A percentile compares a stretch with the other conserved stretches of the same genome.
Conservation (phyloP, 1,140 invertebrate species). For the Laupala kohalensis region DNA sequence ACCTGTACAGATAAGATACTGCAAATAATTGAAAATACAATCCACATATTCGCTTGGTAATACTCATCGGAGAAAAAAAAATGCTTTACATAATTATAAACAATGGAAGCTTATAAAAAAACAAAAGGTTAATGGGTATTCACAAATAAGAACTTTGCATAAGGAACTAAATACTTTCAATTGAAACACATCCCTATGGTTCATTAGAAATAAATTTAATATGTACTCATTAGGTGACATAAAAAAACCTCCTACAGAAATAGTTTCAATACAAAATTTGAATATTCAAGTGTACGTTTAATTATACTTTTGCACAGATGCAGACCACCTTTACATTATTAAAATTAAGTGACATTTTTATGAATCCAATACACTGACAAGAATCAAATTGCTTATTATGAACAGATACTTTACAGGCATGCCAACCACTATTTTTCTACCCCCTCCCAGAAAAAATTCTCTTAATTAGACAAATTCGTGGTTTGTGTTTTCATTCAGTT, state of each 20-base stretch:
- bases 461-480: slow-evolving; percentile 1
- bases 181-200: slow-evolving; percentile 7
- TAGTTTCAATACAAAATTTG: slow-evolving; percentile 11
- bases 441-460: not conserved
- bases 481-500: slow-evolving; percentile 4
- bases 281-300: slow-evolving; percentile 1
- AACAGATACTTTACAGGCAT: slow-evolving; percentile 2
- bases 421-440: slow-evolving; percentile 1
- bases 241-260: slow-evolving; percentile 10
- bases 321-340: not conserved
- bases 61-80: too few species aligned
- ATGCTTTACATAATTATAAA: not conserved
- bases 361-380: slow-evolving; percentile 6
- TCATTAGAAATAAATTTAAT: slow-evolving; percentile 15
- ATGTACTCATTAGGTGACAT: slow-evolving; percentile 9
- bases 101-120: not conserved
- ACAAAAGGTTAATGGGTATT: not conserved
- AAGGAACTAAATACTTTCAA: not conserved
- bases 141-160: not conserved
- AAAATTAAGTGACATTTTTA: slow-evolving; percentile 8
- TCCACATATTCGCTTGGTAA: not conserved
- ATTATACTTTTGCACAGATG: not conserved
- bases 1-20: not conserved
- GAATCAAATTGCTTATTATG: slow-evolving; percentile 7
- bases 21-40: not conserved